Evolutionary conservation across 2,888 invertebrate species (phyloP).

Genomic region (Pandemis corylana): DNA sequence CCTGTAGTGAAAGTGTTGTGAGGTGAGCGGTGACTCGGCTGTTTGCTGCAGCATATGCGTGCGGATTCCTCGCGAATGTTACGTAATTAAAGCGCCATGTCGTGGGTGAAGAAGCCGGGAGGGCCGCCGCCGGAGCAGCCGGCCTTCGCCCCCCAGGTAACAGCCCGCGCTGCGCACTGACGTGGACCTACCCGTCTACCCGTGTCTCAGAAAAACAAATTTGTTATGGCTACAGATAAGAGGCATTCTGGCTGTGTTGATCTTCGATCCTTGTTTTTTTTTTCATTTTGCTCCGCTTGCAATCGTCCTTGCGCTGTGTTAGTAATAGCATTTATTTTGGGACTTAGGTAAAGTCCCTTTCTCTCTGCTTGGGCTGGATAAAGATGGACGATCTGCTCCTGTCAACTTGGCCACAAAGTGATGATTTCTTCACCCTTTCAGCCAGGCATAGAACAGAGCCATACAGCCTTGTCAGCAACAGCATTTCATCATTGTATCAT

Average conservation of each 20-base stretch:
- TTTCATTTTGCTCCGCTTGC: not conserved
- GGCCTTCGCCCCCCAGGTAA: slow-evolving; percentile 72
- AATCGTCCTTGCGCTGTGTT: not conserved
- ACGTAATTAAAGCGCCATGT: slow-evolving; percentile 79
- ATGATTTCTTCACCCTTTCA: not conserved
- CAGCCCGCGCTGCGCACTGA: slow-evolving; percentile 58
- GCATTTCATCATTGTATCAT: not conserved
- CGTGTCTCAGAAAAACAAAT: slow-evolving; percentile 61
- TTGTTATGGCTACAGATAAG: slow-evolving; percentile 32
- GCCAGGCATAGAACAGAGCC: not conserved
- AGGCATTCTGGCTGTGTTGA: not conserved
- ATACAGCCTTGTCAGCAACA: not conserved
- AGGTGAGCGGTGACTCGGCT: slow-evolving; percentile 72
- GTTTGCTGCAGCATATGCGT: slow-evolving; percentile 73
- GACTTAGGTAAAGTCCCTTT: not conserved
- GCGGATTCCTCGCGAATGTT: slow-evolving; percentile 71
- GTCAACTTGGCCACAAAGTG: not conserved
- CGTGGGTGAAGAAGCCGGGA: slow-evolving; percentile 78
- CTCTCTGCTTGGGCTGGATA: not conserved
- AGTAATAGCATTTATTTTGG: not conserved
- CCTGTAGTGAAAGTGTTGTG: slow-evolving; percentile 74
- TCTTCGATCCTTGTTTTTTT: slow-evolving; percentile 1
- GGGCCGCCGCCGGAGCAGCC: slow-evolving; percentile 65
- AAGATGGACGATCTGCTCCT: slow-evolving; percentile 4
- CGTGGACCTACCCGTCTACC: slow-evolving; percentile 63